Evolutionary conservation across 1,140 invertebrate species (phyloP), one percentile per base, ranked within the genome.

Genomic region (Araneus ventricosus): DNA sequence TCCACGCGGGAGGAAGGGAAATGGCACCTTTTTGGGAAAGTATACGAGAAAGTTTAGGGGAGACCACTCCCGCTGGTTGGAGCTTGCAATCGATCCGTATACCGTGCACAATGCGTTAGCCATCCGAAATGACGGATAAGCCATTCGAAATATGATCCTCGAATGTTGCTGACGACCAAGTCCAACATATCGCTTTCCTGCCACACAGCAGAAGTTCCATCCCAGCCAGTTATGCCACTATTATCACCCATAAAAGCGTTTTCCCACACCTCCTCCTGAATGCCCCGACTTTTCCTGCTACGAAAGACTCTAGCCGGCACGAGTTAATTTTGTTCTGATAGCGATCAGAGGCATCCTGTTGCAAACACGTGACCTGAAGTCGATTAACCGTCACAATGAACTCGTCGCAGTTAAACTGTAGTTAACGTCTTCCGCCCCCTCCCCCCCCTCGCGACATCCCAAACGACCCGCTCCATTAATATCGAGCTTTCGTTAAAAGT

Each of bases 371-470:
- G 39, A 82, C 80, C 41, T 41, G 70, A 37, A 27, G 70, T 75
- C 70, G 70, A 75, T 75, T 75, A 75, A 75, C 70, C 70, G 39
- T 82, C 80, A 82, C 80, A 82, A 82, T 82, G 80, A 52, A 82
- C 80, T 82, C 24, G 24, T 52, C 80, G 80, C 80, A 45, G 80
- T 82, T 82, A 82, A 82, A 82, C 24, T 82, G 80, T 52, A 82
- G 80, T 82, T 82, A 82, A 45, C 80, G 80, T 20, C 41, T 22
- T 27, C 27, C 80, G 4, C 4, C 80, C 37, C 39, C 4, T 2
- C 17, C 30, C 30, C 8, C 14, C 5, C 27, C 4, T 6, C 70
- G 30, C 27, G 70, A 14, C 17, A 34, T 14, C 27, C 20, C 27
- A 37, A 75, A 75, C 70, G 70, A 75, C 70, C 70, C 17, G 30